Percentiles rank a stretch among this genome's conserved stretches.
These are phyloP conservation scores for Ischnura elegans DNA, from an alignment of 2,888 invertebrate species.

Conservation along the genomic window DNA sequence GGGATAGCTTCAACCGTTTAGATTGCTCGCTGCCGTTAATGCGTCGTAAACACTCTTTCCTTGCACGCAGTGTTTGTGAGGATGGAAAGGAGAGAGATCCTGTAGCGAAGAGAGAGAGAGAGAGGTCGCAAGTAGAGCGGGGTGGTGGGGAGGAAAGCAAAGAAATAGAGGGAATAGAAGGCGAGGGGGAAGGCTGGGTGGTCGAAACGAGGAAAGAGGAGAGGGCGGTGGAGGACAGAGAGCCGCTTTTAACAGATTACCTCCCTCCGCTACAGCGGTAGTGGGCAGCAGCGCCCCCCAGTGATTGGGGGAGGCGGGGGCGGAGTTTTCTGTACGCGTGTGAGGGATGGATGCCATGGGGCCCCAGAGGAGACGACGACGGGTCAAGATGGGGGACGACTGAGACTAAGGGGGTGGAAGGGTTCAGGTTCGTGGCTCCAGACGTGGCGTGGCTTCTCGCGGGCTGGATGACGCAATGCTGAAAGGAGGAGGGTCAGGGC, in stretches of 20 bases:
- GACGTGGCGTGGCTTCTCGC: no score
- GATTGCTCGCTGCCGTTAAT: constrained; percentile 59
- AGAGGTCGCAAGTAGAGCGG: no score
- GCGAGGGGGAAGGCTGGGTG: not conserved
- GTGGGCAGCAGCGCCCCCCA: not conserved
- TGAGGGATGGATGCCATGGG: not conserved
- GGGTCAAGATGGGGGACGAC: not conserved
- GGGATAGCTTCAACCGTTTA: constrained; percentile 57
- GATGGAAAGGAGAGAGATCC: not conserved
- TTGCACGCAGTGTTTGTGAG: constrained; percentile 16
- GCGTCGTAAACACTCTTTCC: constrained; percentile 62
- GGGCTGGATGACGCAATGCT: not conserved
- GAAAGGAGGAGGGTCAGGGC: not conserved
- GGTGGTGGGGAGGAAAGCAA: not conserved
- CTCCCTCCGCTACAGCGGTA: constrained; percentile 35
- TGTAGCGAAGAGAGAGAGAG: not conserved
- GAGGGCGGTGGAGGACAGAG: not conserved
- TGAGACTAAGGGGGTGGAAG: not conserved
- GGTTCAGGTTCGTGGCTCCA: not conserved
- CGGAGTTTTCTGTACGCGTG: not conserved
- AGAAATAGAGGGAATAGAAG: not conserved
- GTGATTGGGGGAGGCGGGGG: not conserved
- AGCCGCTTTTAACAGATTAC: constrained; percentile 62
- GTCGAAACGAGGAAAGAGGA: constrained; percentile 45
- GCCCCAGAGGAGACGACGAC: not conserved